These are phyloP conservation scores for Nibea albiflora DNA, from an alignment of 2,113 vertebrate species.

Conservation along the genomic window DNA sequence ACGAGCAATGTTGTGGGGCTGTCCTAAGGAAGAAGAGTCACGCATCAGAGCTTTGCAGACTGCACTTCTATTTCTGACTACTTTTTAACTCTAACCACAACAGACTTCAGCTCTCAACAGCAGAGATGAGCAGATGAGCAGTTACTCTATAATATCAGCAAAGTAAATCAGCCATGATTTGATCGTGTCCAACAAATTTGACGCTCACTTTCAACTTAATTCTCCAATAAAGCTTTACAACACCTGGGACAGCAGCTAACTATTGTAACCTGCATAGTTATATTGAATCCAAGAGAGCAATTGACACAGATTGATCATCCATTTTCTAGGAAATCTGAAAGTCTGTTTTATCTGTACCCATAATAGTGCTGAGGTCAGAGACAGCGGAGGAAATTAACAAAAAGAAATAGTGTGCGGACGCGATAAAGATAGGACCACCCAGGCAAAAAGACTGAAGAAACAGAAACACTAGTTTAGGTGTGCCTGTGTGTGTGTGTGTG, in stretches of 20 bases:
- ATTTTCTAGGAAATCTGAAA: conserved; percentile 11
- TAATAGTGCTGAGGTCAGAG: conserved; percentile 2
- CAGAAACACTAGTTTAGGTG: conserved; percentile 42
- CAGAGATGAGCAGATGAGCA: background rate
- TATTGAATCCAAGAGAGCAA: background rate
- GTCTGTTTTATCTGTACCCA: background rate
- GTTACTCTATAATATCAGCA: background rate
- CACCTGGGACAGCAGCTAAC: background rate
- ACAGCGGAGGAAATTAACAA: conserved; percentile 36
- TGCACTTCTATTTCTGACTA: conserved; percentile 5
- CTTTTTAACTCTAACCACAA: background rate
- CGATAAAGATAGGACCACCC: conserved; percentile 66
- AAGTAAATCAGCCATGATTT: background rate
- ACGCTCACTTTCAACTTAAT: background rate
- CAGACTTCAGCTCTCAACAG: background rate
- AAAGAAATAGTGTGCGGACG: conserved; percentile 17
- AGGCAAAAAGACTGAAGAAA: conserved; percentile 42
- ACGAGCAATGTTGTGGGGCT: background rate
- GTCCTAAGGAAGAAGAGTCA: conserved; percentile 5
- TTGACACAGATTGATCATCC: background rate
- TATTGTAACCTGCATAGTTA: background rate
- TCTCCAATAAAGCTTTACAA: background rate
- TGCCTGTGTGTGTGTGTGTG: conserved; percentile 21
- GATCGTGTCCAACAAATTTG: background rate
- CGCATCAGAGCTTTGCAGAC: conserved; percentile 9